Base-by-base conservation (phyloP, 1,140 invertebrate species). In the Dendrolimus punctatus region DNA sequence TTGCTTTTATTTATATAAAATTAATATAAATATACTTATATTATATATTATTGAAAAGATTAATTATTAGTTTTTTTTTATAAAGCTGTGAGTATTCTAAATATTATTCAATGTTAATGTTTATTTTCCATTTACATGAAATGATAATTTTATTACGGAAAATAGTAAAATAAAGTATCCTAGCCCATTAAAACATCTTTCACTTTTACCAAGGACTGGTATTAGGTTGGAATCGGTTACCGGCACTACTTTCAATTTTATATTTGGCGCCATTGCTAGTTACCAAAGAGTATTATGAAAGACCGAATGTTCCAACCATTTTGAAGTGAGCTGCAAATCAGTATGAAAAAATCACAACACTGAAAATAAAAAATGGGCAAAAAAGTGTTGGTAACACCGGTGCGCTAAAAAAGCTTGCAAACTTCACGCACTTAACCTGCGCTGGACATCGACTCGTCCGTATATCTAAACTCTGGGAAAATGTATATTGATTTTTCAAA, bases 401-500 rank as follows among this genome's bases (percentile, higher is more conserved):
- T 81, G 83, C 82, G 85, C 84, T 88, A 88, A 88, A 88, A 88
- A 88, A 88, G 85, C 85, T 87, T 86, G 87, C 87, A 87, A 87
- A 88, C 85, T 88, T 87, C 85, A 87, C 78, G 85, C 82, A 87
- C 79, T 74, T 86, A 85, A 87, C 84, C 85, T 87, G 87, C 87
- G 87, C 87, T 88, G 87, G 87, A 87, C 87, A 87, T 88, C 85
- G 85, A 87, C 87, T 88, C 87, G 85, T 82, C 80, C 79, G 79
- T 82, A 81, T 82, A 79, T 81, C 68, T 57, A 67, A 82, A 86
- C 84, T 85, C 81, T 78, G 77, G 83, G 83, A 85, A 88, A 87
- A 87, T 88, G 87, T 85, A 85, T 88, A 88, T 88, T 87, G 87
- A 88, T 88, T 88, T 88, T 88, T 88, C 84, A 87, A 85, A 87